phyloP scores from a whole-genome alignment of 2,888 invertebrate species.

The Epinotia bilunana region DNA sequence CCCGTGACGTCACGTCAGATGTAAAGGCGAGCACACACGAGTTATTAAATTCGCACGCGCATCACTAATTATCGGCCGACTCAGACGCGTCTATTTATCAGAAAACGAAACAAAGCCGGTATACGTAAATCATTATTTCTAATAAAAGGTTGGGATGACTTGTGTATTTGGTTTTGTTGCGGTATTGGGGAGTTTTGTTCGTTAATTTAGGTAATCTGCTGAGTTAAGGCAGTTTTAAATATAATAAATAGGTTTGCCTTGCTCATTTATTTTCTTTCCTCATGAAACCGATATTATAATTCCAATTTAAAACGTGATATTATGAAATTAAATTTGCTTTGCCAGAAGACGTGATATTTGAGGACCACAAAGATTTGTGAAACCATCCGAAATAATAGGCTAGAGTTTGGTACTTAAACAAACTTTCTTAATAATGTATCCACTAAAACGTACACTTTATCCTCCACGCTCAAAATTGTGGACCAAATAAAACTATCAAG shows the following conservation, averaged over 20 bases:
- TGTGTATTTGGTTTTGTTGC: slow-evolving; percentile 49
- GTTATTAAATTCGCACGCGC: slow-evolving; percentile 82
- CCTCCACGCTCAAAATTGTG: slow-evolving; percentile 39
- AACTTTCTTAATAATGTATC: slow-evolving; percentile 38
- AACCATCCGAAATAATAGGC: slow-evolving; percentile 8
- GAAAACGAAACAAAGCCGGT: slow-evolving; percentile 53
- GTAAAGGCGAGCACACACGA: slow-evolving; percentile 63
- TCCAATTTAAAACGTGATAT: not conserved
- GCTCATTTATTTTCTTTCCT: no score
- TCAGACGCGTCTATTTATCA: slow-evolving; percentile 67
- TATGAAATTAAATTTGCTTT: not conserved
- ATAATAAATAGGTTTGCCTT: not conserved
- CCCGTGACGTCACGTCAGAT: slow-evolving; percentile 44
- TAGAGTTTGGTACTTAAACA: slow-evolving; percentile 5
- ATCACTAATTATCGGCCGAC: slow-evolving; percentile 76
- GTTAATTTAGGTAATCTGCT: slow-evolving; percentile 32
- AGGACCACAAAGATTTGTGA: not conserved
- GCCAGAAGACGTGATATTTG: not conserved
- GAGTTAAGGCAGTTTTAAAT: slow-evolving; percentile 5
- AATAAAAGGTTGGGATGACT: slow-evolving; percentile 52
- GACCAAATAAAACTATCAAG: slow-evolving; percentile 57
- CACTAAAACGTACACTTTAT: slow-evolving; percentile 32
- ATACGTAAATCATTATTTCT: slow-evolving; percentile 53
- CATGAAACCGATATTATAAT: no score
- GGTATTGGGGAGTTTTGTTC: slow-evolving; percentile 46